Evolutionary conservation across 2,797 vertebrate species (phyloP), one percentile per base, ranked within the genome.

Genomic region (Xerus rutilus): DNA sequence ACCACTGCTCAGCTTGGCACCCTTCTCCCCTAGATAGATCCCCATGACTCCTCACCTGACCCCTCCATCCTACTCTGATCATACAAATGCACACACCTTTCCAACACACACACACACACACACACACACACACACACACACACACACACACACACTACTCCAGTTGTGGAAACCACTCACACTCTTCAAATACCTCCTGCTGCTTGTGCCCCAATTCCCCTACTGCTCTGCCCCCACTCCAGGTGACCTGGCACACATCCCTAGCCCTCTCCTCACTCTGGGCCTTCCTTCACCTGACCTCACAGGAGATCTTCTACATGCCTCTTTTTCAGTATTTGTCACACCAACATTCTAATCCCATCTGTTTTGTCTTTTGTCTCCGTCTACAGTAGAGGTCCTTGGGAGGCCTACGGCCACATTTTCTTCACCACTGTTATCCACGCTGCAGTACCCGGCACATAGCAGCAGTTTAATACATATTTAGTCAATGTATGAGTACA

Each of bases 391-490:
- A 28, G 57, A 47, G 43, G 30, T 25, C 39, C 73, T 30, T 7
- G 30, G 76, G 52, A 72, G n/a, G 39, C 39, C 10, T 7, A 49
- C 30, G 65, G 18, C 45, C 54, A 5, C 14, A 17, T 82, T 76
- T 64, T 32, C 12, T 4, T 91, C 73, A n/a, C 20, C 45, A 39
- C 62, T 79, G 89, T 52, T 73, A 89, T 69, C 13, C 73, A 77
- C 6, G 28, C 43, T 54, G 5, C 18, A 17, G 57, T 59, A 32
- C 62, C 79, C 79, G 64, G 70, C 52, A 76, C 15, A 45, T 0
- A 89, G 64, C 30, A 64, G 84, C 72, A 88, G 64, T 72, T 92
- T 89, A 86, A 54, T 35, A 94, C 82, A 73, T 91, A 90, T 57
- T 88, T 96, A 85, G 35, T 89, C 14, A 64, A 81, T 12, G 4